phyloP scores from a whole-genome alignment of 2,797 vertebrate species.

The Takifugu ocellatus region DNA sequence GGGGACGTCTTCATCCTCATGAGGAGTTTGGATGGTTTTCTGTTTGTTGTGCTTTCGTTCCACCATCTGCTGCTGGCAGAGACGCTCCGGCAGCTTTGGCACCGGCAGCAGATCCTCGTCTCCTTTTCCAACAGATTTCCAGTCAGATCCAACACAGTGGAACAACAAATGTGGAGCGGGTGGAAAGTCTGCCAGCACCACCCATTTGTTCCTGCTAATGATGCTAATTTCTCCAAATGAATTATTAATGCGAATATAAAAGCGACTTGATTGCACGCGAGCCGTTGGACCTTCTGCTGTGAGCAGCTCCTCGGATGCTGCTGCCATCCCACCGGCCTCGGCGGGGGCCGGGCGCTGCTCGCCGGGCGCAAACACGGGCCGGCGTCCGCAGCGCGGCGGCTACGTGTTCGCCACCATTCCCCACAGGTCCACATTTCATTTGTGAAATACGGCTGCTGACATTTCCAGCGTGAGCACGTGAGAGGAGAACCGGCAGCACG shows the following conservation, averaged over 20 bases:
- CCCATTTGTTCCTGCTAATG: slow-evolving; percentile 51
- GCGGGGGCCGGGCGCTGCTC: too few relatives aligned
- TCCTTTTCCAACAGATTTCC: too few relatives aligned
- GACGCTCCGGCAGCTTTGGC: slow-evolving; percentile 31
- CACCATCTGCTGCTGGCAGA: slow-evolving; percentile 49
- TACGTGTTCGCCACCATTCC: background rate
- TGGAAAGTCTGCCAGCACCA: slow-evolving; percentile 32
- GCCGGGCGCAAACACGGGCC: too few relatives aligned
- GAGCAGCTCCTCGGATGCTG: too few relatives aligned
- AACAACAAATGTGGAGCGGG: slow-evolving; percentile 14
- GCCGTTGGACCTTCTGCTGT: slow-evolving; percentile 1
- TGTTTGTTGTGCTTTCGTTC: slow-evolving; percentile 30
- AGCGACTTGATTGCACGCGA: background rate
- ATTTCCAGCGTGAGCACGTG: background rate
- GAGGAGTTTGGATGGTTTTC: slow-evolving; percentile 29
- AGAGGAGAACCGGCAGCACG: too few relatives aligned
- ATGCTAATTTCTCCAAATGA: slow-evolving; percentile 44
- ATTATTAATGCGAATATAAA: slow-evolving; percentile 35
- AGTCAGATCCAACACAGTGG: slow-evolving; percentile 31
- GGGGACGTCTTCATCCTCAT: too few relatives aligned
- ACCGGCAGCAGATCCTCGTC: slow-evolving; percentile 29
- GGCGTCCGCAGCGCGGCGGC: too few relatives aligned
- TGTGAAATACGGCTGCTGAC: slow-evolving; percentile 30
- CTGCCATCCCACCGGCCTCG: too few relatives aligned
- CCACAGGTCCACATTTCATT: slow-evolving; percentile 19